Evolutionary conservation across 2,113 vertebrate genomes (phyloP), one percentile per base, ranked within the genome.

Genomic region (Aramus guarauna): DNA sequence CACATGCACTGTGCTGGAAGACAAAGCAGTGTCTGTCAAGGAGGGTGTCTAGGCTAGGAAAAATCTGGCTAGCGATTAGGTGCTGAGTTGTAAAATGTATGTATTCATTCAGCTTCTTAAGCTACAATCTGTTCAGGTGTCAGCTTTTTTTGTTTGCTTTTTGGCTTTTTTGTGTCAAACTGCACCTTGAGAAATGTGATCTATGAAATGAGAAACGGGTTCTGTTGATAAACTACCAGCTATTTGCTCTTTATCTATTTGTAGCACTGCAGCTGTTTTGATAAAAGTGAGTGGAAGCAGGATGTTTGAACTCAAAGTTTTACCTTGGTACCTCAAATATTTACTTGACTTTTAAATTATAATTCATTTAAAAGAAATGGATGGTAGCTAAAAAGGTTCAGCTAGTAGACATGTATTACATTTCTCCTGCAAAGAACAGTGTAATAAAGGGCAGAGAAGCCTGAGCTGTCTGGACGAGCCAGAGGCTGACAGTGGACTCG

Each of bases 1-100:
- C 26, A 32, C 4, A 0, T n/a, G 0, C 2, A 4, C 39, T 30
- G 9, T 0, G 0, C 48, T 66, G 53, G 30, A 76, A 88, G 15
- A 56, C 43, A 80, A 32, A 92, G 76, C 1, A 4, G 26, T 29
- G 11, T 27, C 77, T 92, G 50, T 41, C 59, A 48, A 34, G n/a
- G 41, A 87, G 20, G 41, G 18, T 30, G 29, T 41, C 41, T 50
- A 30, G 30, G 36, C 23, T 10, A 24, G 41, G n/a, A 55, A 55
- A 52, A 79, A 32, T 36, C 47, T 79, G 24, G 48, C 60, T 43
- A 14, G 37, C 17, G 18, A 43, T 83, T 34, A 41, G 34, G 27
- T 53, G 37, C 77, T 15, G 13, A 68, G 43, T 52, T 82, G 75
- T 45, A 79, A 53, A 80, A 58, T 39, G 11, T 15, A 58, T 39